Evolutionary conservation across 2,888 invertebrate genomes (phyloP), one percentile per base, ranked within the genome.

Genomic region (Lathronympha strigana): DNA sequence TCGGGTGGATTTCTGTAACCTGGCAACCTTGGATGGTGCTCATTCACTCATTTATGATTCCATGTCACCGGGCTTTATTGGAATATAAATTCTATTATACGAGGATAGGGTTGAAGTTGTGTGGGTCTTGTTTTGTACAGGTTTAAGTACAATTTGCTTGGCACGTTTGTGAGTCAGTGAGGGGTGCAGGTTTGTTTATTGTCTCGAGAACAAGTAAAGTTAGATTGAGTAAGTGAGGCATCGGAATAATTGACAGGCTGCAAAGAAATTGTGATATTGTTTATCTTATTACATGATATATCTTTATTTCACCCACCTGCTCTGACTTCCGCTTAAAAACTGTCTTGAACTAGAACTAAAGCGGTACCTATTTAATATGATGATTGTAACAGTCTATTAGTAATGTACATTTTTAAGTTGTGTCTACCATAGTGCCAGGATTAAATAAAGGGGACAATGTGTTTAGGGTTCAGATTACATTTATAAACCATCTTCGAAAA

Each of bases 1-100:
- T 40, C 21, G 45, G 15, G 28, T 23, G 25, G 80, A 78, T 79
- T 76, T 72, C 72, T 71, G 78, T 81, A 76, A 74, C 82, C 74
- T 76, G 79, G 80, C 81, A 86, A 81, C 85, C 81, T 81, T 81
- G 72, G 67, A 57, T 57, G 66, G 70, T 72, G 71, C 66, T 49
- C 60, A 67, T 63, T 74, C 70, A 69, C 69, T 74, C 73, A 66
- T 67, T 72, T 71, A 72, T 70, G 71, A 73, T 72, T 75, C 71
- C 67, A 68, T 71, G 38, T 74, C 31, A 28, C 57, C 74, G 64
- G 73, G 73, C 67, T 68, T 60, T 62, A 57, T 61, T 54, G 50
- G 33, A 17, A 53, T 66, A 57, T 57, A 43, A 45, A 45, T 55
- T 57, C 31, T 57, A 57, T 13, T 28, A 28, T 21, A 8, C n/a